Evolutionary conservation across 2,797 vertebrate species (phyloP).

Genomic region (Cryptoprocta ferox): DNA sequence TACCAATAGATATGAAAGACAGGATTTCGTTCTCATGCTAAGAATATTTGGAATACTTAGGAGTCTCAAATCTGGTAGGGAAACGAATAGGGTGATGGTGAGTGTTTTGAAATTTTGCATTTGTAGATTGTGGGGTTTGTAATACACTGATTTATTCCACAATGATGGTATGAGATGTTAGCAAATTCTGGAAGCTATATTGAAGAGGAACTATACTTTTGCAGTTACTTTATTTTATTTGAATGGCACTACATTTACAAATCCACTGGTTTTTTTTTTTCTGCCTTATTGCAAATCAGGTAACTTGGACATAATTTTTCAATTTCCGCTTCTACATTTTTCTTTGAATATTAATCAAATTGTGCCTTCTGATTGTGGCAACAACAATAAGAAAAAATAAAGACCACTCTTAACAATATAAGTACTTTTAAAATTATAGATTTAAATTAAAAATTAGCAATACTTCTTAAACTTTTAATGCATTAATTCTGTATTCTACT

Average conservation of each 20-base stretch:
- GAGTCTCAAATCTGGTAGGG: not conserved
- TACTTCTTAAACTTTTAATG: not conserved
- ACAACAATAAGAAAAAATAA: not conserved
- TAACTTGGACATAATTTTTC: not conserved
- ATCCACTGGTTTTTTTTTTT: not conserved
- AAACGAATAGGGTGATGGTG: not conserved
- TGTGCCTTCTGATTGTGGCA: not conserved
- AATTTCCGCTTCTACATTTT: not conserved
- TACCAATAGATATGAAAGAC: not conserved
- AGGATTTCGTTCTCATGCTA: not conserved
- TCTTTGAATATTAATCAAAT: slow-evolving; percentile 3
- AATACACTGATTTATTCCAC: not conserved
- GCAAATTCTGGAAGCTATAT: not conserved
- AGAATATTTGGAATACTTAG: not conserved
- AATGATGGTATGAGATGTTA: not conserved
- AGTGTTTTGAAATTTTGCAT: not conserved
- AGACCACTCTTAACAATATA: not conserved
- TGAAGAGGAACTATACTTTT: slow-evolving; percentile 10
- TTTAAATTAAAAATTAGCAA: not conserved
- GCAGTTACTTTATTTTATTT: slow-evolving; percentile 2
- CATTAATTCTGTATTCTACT: not conserved
- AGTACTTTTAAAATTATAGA: not conserved
- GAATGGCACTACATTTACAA: not conserved
- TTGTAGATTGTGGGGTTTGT: not conserved
- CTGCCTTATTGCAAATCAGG: not conserved